phyloP scores from a whole-genome alignment of 1,140 invertebrate genomes.

The Hylaeus anthracinus region DNA sequence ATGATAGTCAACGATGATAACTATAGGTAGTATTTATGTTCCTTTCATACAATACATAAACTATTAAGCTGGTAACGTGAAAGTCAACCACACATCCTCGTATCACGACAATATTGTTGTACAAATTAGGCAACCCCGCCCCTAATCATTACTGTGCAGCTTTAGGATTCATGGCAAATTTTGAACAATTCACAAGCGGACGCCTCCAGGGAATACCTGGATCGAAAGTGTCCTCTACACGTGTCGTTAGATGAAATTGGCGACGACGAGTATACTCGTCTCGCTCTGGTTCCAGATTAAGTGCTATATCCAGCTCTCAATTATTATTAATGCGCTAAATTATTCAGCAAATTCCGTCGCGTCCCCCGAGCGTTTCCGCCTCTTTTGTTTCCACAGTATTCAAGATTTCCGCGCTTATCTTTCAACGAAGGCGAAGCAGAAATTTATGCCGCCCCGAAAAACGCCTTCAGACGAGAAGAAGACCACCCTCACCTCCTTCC shows the following conservation, averaged over 20 bases:
- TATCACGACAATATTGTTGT: no score
- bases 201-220: no score
- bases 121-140: no score
- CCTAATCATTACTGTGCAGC: no score
- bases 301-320: slow-evolving; percentile 51
- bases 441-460: slow-evolving; percentile 52
- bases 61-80: no score
- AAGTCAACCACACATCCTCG: no score
- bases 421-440: not conserved
- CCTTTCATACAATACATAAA: no score
- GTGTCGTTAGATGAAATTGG: not conserved
- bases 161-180: no score
- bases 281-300: slow-evolving; percentile 53
- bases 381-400: slow-evolving; percentile 23
- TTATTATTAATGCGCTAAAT: slow-evolving; percentile 74
- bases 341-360: slow-evolving; percentile 69
- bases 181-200: no score
- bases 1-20: no score
- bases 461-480: slow-evolving; percentile 28
- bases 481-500: no score
- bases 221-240: not conserved
- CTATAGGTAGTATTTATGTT: no score
- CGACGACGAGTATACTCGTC: not conserved
- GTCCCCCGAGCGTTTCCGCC: not conserved
- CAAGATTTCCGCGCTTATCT: slow-evolving; percentile 28